These are phyloP conservation scores for Sclerodermus sp. DNA, from an alignment of 2,888 invertebrate genomes.

Conservation along the genomic window DNA sequence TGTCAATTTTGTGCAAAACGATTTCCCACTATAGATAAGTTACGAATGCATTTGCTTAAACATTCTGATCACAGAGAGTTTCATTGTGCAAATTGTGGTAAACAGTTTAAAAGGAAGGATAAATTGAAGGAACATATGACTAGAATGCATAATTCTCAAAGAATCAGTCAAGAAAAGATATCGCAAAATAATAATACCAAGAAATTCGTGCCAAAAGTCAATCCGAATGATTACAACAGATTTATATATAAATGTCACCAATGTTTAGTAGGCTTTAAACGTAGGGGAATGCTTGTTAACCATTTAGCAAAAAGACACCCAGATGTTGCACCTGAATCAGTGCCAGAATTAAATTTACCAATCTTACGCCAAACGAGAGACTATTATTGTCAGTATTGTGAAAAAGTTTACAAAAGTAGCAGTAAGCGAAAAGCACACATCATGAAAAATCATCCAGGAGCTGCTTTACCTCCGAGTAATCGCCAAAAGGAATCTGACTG, in stretches of 20 bases:
- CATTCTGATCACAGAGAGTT: slow-evolving; percentile 65
- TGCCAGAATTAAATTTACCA: slow-evolving; percentile 76
- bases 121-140: slow-evolving; percentile 74
- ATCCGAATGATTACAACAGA: slow-evolving; percentile 69
- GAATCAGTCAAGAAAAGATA: slow-evolving; percentile 39
- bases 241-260: slow-evolving; percentile 77
- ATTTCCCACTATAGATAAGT: slow-evolving; percentile 72
- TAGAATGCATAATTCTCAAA: slow-evolving; percentile 65
- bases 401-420: slow-evolving; percentile 81
- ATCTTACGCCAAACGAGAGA: slow-evolving; percentile 75
- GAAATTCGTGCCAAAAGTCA: slow-evolving; percentile 63
- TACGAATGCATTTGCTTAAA: slow-evolving; percentile 70
- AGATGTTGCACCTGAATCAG: slow-evolving; percentile 65
- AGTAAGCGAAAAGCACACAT: slow-evolving; percentile 84
- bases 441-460: slow-evolving; percentile 80
- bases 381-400: slow-evolving; percentile 84
- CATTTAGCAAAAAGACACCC: slow-evolving; percentile 80
- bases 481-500: slow-evolving; percentile 55
- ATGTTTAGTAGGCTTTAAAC: slow-evolving; percentile 76
- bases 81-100: slow-evolving; percentile 75
- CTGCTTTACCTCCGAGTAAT: slow-evolving; percentile 65
- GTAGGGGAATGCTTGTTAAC: slow-evolving; percentile 84
- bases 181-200: slow-evolving; percentile 51
- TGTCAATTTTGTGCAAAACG: slow-evolving; percentile 71
- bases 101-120: slow-evolving; percentile 77